These are phyloP conservation scores for Crypturellus tataupa DNA, from an alignment of 2,797 vertebrate genomes.

Conservation along the genomic window DNA sequence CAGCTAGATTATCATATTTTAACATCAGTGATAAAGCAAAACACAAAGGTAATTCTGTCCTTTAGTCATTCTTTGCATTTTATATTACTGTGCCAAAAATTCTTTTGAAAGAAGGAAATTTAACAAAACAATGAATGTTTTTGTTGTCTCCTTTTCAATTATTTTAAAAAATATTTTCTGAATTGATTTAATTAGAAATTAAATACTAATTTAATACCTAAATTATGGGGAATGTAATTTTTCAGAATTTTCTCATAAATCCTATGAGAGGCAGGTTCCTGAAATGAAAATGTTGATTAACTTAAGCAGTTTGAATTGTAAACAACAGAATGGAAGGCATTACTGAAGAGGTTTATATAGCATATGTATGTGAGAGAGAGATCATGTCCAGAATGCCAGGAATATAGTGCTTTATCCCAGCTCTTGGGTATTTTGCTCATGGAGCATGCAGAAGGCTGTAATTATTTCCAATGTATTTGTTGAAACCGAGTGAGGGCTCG, in stretches of 20 bases:
- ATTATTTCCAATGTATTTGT: background rate
- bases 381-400: background rate
- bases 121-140: background rate
- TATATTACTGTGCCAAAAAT: background rate
- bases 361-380: background rate
- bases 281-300: background rate
- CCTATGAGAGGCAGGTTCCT: background rate
- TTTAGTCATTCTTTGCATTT: background rate
- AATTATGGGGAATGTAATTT: background rate
- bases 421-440: background rate
- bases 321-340: conserved; percentile 5
- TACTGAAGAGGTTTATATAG: background rate
- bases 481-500: background rate
- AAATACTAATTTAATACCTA: no score
- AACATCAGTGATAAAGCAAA: background rate
- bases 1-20: background rate
- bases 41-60: background rate
- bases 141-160: background rate
- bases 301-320: background rate
- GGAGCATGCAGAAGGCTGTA: background rate
- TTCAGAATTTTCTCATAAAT: background rate
- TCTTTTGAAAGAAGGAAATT: background rate
- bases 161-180: no score
- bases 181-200: no score
- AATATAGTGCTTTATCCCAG: background rate